A percentile compares a stretch with the other conserved stretches of the same genome.
phyloP scores from a whole-genome alignment of 2,113 vertebrate genomes.

The Caracal caracal region DNA sequence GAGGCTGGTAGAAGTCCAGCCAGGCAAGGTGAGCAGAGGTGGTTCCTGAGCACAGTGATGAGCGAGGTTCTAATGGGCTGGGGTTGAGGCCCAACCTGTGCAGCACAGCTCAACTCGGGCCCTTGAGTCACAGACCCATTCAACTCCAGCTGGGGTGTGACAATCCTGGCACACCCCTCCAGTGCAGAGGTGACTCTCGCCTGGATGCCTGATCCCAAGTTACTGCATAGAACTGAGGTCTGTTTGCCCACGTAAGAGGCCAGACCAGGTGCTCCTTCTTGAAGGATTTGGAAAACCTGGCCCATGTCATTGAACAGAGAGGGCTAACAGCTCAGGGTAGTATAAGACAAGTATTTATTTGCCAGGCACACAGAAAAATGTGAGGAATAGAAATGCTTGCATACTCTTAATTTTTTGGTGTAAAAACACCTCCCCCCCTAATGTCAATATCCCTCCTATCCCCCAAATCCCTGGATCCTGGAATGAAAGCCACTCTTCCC shows the following conservation, averaged over 20 bases:
- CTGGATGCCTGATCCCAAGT: neutral
- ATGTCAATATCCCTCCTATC: neutral
- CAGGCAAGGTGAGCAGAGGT: neutral
- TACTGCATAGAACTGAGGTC: slow-evolving; percentile 15
- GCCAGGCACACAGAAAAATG: slow-evolving; percentile 70
- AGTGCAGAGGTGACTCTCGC: neutral
- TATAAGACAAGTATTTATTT: slow-evolving; percentile 49
- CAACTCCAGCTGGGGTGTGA: neutral
- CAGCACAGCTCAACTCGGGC: neutral
- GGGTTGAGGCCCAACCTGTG: too few relatives aligned
- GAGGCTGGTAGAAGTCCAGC: neutral
- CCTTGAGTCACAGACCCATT: neutral
- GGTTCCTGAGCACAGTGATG: slow-evolving; percentile 3
- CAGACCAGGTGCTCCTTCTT: neutral
- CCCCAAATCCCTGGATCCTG: slow-evolving; percentile 49
- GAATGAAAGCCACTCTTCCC: slow-evolving; percentile 66
- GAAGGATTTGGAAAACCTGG: slow-evolving; percentile 14
- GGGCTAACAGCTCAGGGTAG: slow-evolving; percentile 39
- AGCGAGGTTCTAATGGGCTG: neutral
- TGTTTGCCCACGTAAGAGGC: neutral
- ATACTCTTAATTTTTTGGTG: slow-evolving; percentile 58
- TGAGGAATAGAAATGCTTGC: slow-evolving; percentile 71
- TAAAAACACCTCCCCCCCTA: slow-evolving; percentile 61
- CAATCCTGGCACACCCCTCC: neutral
- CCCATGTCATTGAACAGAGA: slow-evolving; percentile 61